phyloP scores from a whole-genome alignment of 2,888 invertebrate genomes.

The Colostygia pectinataria region DNA sequence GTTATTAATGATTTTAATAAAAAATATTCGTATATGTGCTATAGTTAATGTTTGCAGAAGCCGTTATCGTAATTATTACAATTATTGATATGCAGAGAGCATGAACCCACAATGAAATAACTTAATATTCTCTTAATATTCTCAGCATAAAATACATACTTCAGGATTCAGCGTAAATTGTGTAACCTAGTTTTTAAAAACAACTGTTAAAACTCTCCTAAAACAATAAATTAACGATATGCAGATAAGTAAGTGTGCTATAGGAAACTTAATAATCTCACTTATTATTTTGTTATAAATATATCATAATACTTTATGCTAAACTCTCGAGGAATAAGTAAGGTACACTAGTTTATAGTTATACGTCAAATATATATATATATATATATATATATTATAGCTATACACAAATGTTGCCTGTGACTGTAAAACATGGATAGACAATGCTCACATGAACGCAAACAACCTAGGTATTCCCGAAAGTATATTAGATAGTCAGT shows the following conservation, averaged over 20 bases:
- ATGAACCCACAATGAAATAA: conserved; percentile 18
- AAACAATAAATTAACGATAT: conserved; percentile 78
- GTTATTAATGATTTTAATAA: not conserved
- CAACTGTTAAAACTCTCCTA: conserved; percentile 80
- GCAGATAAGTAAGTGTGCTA: conserved; percentile 49
- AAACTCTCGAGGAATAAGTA: conserved; percentile 53
- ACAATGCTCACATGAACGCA: conserved; percentile 27
- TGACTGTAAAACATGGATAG: conserved; percentile 33
- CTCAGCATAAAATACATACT: conserved; percentile 45
- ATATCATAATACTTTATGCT: conserved; percentile 52
- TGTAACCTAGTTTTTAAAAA: conserved; percentile 67
- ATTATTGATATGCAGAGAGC: conserved; percentile 37
- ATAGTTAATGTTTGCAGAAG: conserved; percentile 2
- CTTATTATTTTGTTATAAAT: conserved; percentile 72
- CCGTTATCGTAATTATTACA: conserved; percentile 12
- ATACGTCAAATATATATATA: too few relatives aligned
- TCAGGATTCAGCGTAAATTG: conserved; percentile 58
- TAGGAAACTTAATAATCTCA: conserved; percentile 77
- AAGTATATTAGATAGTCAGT: conserved; percentile 57
- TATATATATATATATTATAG: too few relatives aligned
- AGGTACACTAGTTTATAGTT: conserved; percentile 38
- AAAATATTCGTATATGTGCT: not conserved
- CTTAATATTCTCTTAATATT: conserved; percentile 41
- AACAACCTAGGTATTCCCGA: conserved; percentile 25
- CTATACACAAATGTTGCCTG: conserved; percentile 32